Percentiles rank a stretch among this genome's conserved stretches.
These are phyloP conservation scores for Trematomus loennbergii DNA, from an alignment of 2,113 vertebrate genomes.

Conservation along the genomic window DNA sequence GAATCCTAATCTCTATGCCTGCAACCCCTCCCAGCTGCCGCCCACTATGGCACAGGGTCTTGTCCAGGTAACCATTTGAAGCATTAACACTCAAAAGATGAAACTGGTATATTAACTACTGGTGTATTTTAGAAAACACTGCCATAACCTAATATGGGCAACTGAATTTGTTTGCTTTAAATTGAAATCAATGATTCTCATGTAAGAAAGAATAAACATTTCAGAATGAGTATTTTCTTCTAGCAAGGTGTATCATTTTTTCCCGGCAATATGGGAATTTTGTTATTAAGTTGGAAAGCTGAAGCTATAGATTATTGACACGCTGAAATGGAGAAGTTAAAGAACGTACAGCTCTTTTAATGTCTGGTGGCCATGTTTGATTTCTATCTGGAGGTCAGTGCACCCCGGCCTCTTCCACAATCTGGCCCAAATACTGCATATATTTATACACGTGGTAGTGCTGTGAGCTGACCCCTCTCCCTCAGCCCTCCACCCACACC, in stretches of 20 bases:
- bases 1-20: background rate
- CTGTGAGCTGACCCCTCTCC: constrained; percentile 30
- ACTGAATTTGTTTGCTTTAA: background rate
- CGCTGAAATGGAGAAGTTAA: background rate
- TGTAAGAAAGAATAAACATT: background rate
- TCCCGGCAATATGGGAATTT: background rate
- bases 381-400: background rate
- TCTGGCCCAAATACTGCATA: background rate
- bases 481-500: constrained; percentile 52
- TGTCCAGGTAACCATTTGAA: background rate
- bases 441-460: constrained; percentile 18
- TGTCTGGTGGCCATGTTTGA: constrained; percentile 20
- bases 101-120: background rate
- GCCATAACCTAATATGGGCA: too few species aligned
- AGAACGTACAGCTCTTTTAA: background rate
- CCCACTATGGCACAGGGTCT: background rate
- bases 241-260: background rate
- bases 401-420: background rate
- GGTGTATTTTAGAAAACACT: background rate
- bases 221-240: background rate
- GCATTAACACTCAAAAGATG: background rate
- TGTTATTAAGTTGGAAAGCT: background rate
- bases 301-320: background rate
- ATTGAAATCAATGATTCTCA: too few species aligned
- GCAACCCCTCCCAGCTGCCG: too few species aligned